Conservation (phyloP, 2,113 vertebrate species). For the Varanus komodoensis region DNA sequence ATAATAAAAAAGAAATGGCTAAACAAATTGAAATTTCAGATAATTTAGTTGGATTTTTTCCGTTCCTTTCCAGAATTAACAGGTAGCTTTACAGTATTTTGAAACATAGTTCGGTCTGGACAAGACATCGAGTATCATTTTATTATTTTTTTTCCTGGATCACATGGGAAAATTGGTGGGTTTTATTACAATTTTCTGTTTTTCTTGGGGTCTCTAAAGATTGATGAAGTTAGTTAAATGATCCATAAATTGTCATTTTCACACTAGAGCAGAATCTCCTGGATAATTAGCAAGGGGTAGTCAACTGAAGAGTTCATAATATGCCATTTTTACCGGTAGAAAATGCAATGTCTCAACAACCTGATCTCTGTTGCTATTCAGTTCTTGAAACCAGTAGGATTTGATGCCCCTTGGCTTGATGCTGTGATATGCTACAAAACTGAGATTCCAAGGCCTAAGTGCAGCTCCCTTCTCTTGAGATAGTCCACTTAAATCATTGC, state of each 20-base stretch:
- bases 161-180: neutral
- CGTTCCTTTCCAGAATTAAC: neutral
- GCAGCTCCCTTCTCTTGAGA: neutral
- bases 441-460: neutral
- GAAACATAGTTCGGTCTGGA: neutral
- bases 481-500: neutral
- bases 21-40: neutral
- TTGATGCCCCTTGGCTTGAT: neutral
- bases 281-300: conserved; percentile 24
- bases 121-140: too few relatives aligned
- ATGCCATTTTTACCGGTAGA: conserved; percentile 19
- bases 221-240: conserved; percentile 34
- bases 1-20: neutral
- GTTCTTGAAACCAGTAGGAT: conserved; percentile 30
- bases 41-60: neutral
- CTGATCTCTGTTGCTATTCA: conserved; percentile 28
- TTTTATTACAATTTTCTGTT: neutral
- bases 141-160: neutral
- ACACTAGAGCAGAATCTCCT: neutral
- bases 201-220: conserved; percentile 12
- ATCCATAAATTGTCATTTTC: conserved; percentile 20
- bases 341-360: conserved; percentile 7
- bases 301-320: conserved; percentile 16
- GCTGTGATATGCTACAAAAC: neutral
- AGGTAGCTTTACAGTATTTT: neutral